Base-by-base conservation (phyloP, 1,140 invertebrate genomes). In the Daktulosphaira vitifoliae region DNA sequence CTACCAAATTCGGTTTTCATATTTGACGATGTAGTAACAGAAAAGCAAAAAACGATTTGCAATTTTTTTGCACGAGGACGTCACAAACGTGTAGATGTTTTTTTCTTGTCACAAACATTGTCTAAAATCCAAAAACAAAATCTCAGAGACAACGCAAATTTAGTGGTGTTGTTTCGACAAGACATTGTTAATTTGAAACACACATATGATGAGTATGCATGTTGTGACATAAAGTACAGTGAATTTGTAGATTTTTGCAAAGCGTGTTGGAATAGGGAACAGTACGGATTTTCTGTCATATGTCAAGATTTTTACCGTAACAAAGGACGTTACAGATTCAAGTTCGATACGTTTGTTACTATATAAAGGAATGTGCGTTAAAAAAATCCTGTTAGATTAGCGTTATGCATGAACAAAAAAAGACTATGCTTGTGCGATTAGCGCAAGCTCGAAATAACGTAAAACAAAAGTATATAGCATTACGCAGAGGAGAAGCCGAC, bases 111-210 rank as follows among this genome's bases (percentile, higher is more conserved):
- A 67, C 74, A 76, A 68, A 74, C 73, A 2, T 76, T 77, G 69
- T 67, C 73, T 6, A 69, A 69, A 52, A 72, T 76, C 56, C 73
- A 71, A 11, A 77, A 77, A 71, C 75, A 77, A 68, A 70, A 77
- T 39, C 68, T 76, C 26, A 65, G 74, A 15, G 75, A 78, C 68
- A 78, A 75, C 72, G 68, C 70, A 37, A 76, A 76, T 71, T 66
- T 75, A 22, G 26, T 75, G 15, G 65, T 74, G 22, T 15, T 76
- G 16, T 76, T 77, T 70, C 73, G 72, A 68, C 76, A 76, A 71
- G 75, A 76, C 72, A 71, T 73, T 46, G 67, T 69, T 8, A 77
- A 77, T 72, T 69, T 76, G 33, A 72, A 72, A 68, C 75, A 77
- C 70, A 71, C 76, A 51, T 76, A 73, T 65, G 68, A 73, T 38